Conservation (phyloP, 2,888 invertebrate genomes). For the Oscheius myriophilus region DNA sequence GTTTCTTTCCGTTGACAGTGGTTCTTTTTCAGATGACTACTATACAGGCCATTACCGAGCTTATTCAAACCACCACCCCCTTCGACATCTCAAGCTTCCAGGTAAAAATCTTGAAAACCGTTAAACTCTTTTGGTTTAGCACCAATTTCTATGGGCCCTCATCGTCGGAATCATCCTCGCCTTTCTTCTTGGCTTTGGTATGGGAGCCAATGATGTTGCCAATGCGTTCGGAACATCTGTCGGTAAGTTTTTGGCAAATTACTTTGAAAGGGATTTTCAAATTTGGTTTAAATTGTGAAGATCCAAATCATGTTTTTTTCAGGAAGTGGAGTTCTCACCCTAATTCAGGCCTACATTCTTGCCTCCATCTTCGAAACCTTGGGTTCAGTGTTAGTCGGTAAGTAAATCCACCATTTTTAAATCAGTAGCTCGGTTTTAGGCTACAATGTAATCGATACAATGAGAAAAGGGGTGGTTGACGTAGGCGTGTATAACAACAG, state of each 20-base stretch:
- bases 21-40: too few relatives aligned
- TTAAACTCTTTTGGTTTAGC: constrained; percentile 38
- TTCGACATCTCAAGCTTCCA: constrained; percentile 13
- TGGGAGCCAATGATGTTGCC: constrained; percentile 97
- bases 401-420: constrained; percentile 58
- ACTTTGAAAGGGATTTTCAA: too few relatives aligned
- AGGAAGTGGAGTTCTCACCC: constrained; percentile 42
- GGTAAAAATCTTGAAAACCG: constrained; percentile 1
- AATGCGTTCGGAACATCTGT: constrained; percentile 87
- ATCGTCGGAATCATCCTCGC: constrained; percentile 91
- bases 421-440: too few relatives aligned
- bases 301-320: background rate
- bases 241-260: constrained; percentile 20
- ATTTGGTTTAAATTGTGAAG: too few relatives aligned
- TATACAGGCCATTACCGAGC: too few relatives aligned
- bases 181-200: constrained; percentile 93
- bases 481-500: constrained; percentile 84
- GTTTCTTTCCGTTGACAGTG: too few relatives aligned
- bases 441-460: constrained; percentile 91
- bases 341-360: constrained; percentile 87
- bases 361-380: constrained; percentile 95
- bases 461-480: constrained; percentile 95
- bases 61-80: constrained; percentile 1
- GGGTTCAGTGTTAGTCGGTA: constrained; percentile 92
- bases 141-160: constrained; percentile 81